These are phyloP conservation scores for Helicolenus hilgendorfi DNA, from an alignment of 2,797 vertebrate species.

Conservation along the genomic window DNA sequence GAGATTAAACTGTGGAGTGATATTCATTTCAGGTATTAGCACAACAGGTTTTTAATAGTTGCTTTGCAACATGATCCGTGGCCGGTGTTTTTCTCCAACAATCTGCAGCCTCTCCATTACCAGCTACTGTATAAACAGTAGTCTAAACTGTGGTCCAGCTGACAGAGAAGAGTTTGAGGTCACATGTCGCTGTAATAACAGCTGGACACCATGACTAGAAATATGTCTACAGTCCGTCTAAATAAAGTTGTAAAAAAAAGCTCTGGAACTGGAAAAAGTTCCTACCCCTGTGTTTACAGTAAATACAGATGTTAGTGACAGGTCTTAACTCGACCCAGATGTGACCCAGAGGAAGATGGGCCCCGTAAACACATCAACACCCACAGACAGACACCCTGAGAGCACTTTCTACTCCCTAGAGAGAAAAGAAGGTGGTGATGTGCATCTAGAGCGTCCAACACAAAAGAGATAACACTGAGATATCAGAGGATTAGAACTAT, in stretches of 20 bases:
- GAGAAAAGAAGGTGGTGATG: neutral
- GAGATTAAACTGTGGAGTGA: slow-evolving; percentile 9
- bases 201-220: slow-evolving; percentile 32
- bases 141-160: slow-evolving; percentile 16
- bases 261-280: slow-evolving; percentile 14
- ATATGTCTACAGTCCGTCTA: slow-evolving; percentile 14
- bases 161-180: slow-evolving; percentile 59
- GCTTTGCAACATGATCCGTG: slow-evolving; percentile 40
- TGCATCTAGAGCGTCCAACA: neutral
- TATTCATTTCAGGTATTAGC: slow-evolving; percentile 26
- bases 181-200: slow-evolving; percentile 61
- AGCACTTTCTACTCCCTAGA: slow-evolving; percentile 35
- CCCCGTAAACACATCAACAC: slow-evolving; percentile 48
- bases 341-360: slow-evolving; percentile 51
- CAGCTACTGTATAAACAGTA: slow-evolving; percentile 22
- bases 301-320: slow-evolving; percentile 69
- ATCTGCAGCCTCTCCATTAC: slow-evolving; percentile 14
- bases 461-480: neutral
- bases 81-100: neutral
- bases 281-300: slow-evolving; percentile 44
- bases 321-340: slow-evolving; percentile 76
- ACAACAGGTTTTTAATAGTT: slow-evolving; percentile 33
- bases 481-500: neutral
- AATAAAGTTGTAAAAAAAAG: slow-evolving; percentile 24
- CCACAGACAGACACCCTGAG: slow-evolving; percentile 49